Base-by-base conservation (phyloP, 2,888 invertebrate species). In the Acrobasis consociella region DNA sequence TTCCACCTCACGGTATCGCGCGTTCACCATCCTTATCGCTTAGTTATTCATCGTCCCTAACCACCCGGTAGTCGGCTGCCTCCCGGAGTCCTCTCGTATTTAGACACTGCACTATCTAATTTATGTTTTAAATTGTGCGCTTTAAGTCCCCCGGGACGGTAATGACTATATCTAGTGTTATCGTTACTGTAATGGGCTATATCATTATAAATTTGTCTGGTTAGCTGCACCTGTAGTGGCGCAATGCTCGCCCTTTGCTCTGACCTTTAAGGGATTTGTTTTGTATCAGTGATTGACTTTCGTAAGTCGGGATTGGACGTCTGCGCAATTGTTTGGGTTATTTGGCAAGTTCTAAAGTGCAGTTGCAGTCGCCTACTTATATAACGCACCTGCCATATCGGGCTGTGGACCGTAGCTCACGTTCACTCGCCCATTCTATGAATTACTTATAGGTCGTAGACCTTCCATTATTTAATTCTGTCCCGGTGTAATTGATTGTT, bases 331-430 rank as follows among this genome's bases (percentile, higher is more conserved):
- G 61, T 62, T 62, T 66, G 58, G 55, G 58, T 56, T 56, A 63
- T 66, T 68, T 67, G 65, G 50, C 62, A 59, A 65, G 53, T 53
- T 39, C 46, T 55, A 78, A 76, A 76, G 76, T 78, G 78, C 75
- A 78, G 76, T 73, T 76, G 85, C 85, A 73, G 74, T 70, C 55
- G 55, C 72, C 75, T 78, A 83, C 84, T 92, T 91, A 91, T 91
- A 90, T 91, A 91, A 91, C 89, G 81, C 91, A 91, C 91, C 91
- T 91, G 92, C 91, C 91, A 87, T 91, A 91, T 91, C 88, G 80
- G 86, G 86, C 84, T 71, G 80, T 75, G 77, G 75, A 85, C 87
- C 85, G 83, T 88, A 86, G 89, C 89, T 87, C 87, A 82, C 87
- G 86, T 86, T 87, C 87, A 84, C 89, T 88, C 80, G 86, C 85